Base-by-base conservation (phyloP, 2,888 invertebrate species). In the Oligia strigilis region DNA sequence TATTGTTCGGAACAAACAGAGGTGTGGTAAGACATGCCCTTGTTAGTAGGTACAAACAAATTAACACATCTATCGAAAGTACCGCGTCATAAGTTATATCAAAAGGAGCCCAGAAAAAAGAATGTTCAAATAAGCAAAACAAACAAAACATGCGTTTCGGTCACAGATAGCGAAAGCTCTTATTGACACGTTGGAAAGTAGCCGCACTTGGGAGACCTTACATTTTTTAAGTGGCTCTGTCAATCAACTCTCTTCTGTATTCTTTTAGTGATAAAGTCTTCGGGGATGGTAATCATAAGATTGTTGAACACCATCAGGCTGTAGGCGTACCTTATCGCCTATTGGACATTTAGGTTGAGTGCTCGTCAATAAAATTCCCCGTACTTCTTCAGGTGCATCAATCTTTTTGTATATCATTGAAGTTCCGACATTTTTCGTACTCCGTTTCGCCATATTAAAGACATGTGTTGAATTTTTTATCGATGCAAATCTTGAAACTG, bases 101-200 rank as follows among this genome's bases (percentile, higher is more conserved):
- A 90, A 91, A 91, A 90, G 85, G 89, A 91, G 86, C 89, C 77
- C 87, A 91, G 83, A 93, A 94, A 93, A 93, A 94, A 92, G 92
- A 93, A 93, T 92, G 93, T 94, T 92, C 92, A 94, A 96, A 96
- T 91, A 93, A 92, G 91, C 94, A 94, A 95, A 95, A 94, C 93
- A 95, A 96, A 96, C 92, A 95, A 93, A 94, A 93, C 92, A 88
- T 89, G 83, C 90, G 92, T 92, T 93, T 93, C 94, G 95, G 95
- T 94, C 95, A 95, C 93, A 94, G 96, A 96, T 95, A 97, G 96
- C 96, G 97, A 97, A 97, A 97, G 96, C 96, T 95, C 93, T 93
- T 96, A 95, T 96, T 96, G 96, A 96, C 96, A 95, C 93, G 95
- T 95, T 96, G 94, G 97, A 97, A 97, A 97, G 96, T 96, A 93